phyloP scores from a whole-genome alignment of 2,797 vertebrate genomes.

The Alauda arvensis region DNA sequence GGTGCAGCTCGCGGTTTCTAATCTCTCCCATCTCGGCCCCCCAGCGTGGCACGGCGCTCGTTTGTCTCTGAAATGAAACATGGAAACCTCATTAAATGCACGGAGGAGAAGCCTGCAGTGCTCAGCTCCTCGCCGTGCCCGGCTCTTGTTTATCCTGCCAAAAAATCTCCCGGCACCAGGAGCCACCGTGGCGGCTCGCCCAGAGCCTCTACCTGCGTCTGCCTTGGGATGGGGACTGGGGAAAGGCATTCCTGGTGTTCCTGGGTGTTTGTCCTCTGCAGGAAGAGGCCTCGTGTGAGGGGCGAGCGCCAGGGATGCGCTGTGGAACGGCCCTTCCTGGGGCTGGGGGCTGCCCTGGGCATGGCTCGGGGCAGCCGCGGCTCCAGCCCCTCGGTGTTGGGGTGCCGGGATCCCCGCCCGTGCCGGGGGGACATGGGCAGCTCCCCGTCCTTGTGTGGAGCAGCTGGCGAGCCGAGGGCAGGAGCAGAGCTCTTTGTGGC shows the following conservation, averaged over 20 bases:
- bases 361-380: background rate
- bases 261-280: background rate
- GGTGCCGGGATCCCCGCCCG: background rate
- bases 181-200: background rate
- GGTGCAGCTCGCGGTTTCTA: conserved; percentile 1
- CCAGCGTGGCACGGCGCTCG: conserved; percentile 80
- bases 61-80: conserved; percentile 67
- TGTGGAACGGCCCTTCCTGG: background rate
- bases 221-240: background rate
- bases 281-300: background rate
- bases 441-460: background rate
- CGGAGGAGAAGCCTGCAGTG: conserved; percentile 34
- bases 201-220: background rate
- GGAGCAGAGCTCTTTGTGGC: background rate
- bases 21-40: conserved; percentile 78
- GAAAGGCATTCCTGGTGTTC: background rate
- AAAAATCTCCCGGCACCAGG: background rate
- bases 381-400: rapidly evolving
- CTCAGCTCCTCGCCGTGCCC: conserved; percentile 4
- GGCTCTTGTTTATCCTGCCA: background rate
- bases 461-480: background rate
- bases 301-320: background rate
- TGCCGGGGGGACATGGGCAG: background rate
- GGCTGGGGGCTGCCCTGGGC: background rate
- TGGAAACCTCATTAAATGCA: conserved; percentile 62